A percentile compares a stretch with the other conserved stretches of the same genome.
Evolutionary conservation across 2,888 invertebrate genomes (phyloP).

Genomic region (Dinocampus coccinellae): DNA sequence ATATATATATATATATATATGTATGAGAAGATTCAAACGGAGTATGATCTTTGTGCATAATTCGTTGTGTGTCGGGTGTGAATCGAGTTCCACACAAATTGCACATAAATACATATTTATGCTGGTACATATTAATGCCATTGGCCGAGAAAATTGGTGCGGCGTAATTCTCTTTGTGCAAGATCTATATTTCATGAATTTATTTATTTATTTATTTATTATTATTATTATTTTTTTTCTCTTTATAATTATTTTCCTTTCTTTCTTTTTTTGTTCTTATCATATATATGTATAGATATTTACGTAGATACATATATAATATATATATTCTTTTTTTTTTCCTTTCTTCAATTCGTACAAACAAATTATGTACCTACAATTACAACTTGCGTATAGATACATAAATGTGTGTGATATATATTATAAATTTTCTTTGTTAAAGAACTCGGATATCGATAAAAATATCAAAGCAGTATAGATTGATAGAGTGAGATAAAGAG

Average conservation of each 20-base stretch:
- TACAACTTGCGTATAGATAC: background rate
- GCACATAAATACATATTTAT: constrained; percentile 50
- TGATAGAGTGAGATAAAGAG: background rate
- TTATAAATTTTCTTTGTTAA: background rate
- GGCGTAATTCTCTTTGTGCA: constrained; percentile 15
- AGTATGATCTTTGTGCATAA: constrained; percentile 32
- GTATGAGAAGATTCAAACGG: constrained; percentile 23
- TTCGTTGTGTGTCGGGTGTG: constrained; percentile 32
- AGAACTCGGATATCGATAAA: background rate
- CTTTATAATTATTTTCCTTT: background rate
- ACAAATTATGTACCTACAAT: constrained; percentile 31
- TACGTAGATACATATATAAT: background rate
- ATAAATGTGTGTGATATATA: background rate
- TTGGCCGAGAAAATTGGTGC: constrained; percentile 33
- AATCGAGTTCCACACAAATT: constrained; percentile 47
- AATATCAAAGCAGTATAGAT: background rate
- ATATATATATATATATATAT: too few relatives aligned
- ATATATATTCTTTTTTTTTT: background rate
- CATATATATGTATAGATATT: background rate
- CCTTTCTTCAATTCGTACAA: background rate
- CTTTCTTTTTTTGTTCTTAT: background rate
- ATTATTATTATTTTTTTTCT: too few relatives aligned
- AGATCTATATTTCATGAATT: constrained; percentile 16
- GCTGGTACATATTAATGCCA: constrained; percentile 42
- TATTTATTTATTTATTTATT: constrained; percentile 1